Evolutionary conservation across 2,888 invertebrate genomes (phyloP).

Genomic region (Augochlorella aurata): DNA sequence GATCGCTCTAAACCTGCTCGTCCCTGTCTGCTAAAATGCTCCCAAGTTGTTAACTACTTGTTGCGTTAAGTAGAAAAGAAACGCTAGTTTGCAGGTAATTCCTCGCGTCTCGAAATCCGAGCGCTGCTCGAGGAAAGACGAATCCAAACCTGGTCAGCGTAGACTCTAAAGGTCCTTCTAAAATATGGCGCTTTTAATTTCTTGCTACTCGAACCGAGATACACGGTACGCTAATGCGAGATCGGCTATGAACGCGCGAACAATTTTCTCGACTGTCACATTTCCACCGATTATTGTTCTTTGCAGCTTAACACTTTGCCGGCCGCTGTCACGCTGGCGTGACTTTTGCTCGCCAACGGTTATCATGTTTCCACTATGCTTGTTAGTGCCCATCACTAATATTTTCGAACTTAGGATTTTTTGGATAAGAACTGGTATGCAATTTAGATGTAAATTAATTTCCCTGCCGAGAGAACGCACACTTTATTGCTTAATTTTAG

Average conservation of each 20-base stretch:
- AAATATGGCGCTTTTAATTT: not conserved
- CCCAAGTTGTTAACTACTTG: not conserved
- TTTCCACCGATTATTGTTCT: not conserved
- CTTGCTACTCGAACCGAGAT: not conserved
- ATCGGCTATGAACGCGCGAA: not conserved
- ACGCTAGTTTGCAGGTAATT: not conserved
- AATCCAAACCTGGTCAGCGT: not conserved
- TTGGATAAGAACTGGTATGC: too few relatives aligned
- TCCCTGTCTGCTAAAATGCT: not conserved
- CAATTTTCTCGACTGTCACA: not conserved
- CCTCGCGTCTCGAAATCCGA: not conserved
- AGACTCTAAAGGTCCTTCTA: not conserved
- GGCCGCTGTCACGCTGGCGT: too few relatives aligned
- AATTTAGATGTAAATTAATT: too few relatives aligned
- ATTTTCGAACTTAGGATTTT: too few relatives aligned
- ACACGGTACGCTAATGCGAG: not conserved
- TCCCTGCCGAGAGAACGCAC: too few relatives aligned
- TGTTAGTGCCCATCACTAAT: too few relatives aligned
- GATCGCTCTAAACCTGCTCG: not conserved
- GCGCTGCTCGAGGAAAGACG: not conserved
- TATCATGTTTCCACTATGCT: too few relatives aligned
- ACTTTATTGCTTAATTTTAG: too few relatives aligned
- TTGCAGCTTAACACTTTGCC: fast-evolving
- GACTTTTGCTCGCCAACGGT: too few relatives aligned
- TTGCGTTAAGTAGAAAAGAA: not conserved